These are phyloP conservation scores for Metellina segmentata DNA, from an alignment of 2,888 invertebrate species.

Conservation along the genomic window DNA sequence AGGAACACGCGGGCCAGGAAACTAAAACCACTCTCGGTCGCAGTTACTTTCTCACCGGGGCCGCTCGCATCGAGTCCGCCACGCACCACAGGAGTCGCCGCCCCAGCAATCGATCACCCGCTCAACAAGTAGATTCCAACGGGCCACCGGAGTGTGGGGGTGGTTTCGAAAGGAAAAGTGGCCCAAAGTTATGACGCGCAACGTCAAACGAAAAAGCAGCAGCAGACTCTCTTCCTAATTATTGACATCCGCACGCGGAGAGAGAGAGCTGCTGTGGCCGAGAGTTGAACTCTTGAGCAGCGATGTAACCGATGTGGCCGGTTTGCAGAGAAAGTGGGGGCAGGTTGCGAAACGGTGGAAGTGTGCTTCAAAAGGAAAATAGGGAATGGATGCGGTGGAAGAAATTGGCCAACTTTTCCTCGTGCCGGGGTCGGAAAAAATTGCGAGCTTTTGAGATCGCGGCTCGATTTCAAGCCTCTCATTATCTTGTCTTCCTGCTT, in stretches of 20 bases:
- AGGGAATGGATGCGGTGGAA: too few relatives aligned
- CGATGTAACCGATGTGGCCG: not conserved
- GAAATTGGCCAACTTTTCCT: not conserved
- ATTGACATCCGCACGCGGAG: constrained; percentile 7
- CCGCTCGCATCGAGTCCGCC: not conserved
- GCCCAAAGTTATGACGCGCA: too few relatives aligned
- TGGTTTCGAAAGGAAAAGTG: too few relatives aligned
- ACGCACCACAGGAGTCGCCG: not conserved
- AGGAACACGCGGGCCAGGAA: not conserved
- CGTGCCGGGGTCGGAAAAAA: not conserved
- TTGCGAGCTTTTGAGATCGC: not conserved
- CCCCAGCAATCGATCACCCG: not conserved
- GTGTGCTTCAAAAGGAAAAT: too few relatives aligned
- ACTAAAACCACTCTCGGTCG: not conserved
- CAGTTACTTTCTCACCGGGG: not conserved
- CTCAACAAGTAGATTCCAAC: too few relatives aligned
- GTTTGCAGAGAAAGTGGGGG: too few relatives aligned
- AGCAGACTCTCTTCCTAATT: constrained; percentile 11
- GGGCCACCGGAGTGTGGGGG: too few relatives aligned
- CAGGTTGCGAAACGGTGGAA: too few relatives aligned
- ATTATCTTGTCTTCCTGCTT: too few relatives aligned
- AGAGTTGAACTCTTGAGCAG: not conserved
- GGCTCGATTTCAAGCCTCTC: too few relatives aligned
- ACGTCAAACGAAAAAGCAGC: not conserved
- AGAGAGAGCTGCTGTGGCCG: not conserved